Conservation (phyloP, 2,113 vertebrate species). For the Malurus alboscapulatus region DNA sequence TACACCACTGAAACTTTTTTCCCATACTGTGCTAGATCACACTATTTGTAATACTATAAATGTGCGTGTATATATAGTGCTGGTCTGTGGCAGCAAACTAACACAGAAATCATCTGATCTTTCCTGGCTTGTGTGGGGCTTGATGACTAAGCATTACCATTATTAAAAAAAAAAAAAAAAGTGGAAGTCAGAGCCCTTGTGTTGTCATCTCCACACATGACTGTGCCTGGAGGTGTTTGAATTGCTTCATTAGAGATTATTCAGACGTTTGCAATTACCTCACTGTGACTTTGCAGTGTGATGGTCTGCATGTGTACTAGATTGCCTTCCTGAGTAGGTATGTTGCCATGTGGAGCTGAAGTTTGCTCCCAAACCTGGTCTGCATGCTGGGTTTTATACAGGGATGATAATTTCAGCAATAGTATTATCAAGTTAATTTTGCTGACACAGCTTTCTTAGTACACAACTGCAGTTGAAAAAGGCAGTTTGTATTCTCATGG, state of each 20-base stretch:
- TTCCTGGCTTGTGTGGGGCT: neutral
- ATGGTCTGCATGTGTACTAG: neutral
- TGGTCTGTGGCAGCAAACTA: neutral
- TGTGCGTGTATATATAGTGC: neutral
- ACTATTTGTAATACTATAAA: constrained; percentile 16
- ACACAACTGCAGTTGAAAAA: neutral
- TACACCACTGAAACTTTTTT: neutral
- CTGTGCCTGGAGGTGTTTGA: constrained; percentile 22
- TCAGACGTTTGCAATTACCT: constrained; percentile 10
- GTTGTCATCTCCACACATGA: constrained; percentile 1
- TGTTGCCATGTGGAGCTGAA: neutral
- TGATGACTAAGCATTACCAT: constrained; percentile 11
- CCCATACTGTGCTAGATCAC: neutral
- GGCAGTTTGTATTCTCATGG: neutral
- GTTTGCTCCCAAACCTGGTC: neutral
- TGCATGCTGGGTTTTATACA: neutral
- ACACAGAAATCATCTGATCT: neutral
- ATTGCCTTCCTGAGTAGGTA: neutral
- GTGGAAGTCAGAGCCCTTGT: neutral
- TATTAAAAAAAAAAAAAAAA: neutral
- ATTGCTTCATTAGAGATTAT: constrained; percentile 39
- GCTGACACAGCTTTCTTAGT: neutral
- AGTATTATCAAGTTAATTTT: neutral
- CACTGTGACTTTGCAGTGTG: neutral
- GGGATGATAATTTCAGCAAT: neutral